Percentiles rank a stretch among this genome's conserved stretches.
Evolutionary conservation across 2,888 invertebrate genomes (phyloP).

Genomic region (Nemurella pictetii): DNA sequence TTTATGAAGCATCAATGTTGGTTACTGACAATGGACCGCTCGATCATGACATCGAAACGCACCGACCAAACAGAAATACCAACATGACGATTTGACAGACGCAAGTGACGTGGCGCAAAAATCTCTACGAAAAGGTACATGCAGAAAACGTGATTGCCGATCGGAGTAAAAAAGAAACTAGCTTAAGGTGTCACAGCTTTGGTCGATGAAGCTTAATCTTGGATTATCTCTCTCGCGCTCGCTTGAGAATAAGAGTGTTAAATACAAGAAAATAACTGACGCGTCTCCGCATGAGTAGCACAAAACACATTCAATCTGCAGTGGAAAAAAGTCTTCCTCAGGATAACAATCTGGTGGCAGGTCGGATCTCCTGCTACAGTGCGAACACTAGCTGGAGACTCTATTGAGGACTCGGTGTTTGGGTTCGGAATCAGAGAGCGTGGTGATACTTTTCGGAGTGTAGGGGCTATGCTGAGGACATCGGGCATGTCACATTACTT

Average conservation of each 20-base stretch:
- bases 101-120: neutral
- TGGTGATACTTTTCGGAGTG: neutral
- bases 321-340: slow-evolving; percentile 3
- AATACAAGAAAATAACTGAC: slow-evolving; percentile 14
- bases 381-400: neutral
- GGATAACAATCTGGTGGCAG: slow-evolving; percentile 20
- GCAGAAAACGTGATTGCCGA: slow-evolving; percentile 3
- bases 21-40: neutral
- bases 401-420: neutral
- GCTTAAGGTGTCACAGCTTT: slow-evolving; percentile 11
- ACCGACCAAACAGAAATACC: neutral
- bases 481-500: slow-evolving; percentile 19
- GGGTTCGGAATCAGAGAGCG: neutral
- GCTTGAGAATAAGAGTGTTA: slow-evolving; percentile 13
- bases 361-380: neutral
- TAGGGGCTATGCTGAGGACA: neutral
- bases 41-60: neutral
- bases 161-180: neutral
- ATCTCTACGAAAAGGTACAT: neutral
- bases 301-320: neutral
- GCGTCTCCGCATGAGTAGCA: slow-evolving; percentile 22
- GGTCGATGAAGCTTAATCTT: slow-evolving; percentile 9
- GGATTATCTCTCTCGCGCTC: neutral
- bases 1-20: neutral
- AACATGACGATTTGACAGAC: neutral